Base-by-base conservation (phyloP, 2,113 vertebrate genomes). In the Hydrolagus affinis region DNA sequence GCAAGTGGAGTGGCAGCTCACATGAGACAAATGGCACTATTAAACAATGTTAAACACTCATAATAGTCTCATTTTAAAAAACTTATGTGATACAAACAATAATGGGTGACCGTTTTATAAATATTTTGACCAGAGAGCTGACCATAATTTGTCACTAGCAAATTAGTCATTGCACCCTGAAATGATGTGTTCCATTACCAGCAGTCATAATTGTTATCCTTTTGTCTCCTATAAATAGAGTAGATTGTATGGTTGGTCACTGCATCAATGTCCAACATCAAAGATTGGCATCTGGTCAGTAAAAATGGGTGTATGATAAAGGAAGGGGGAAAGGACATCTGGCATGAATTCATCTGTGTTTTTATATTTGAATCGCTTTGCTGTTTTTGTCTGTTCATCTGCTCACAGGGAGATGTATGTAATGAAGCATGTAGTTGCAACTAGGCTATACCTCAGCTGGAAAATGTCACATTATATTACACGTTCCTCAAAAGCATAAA, bases 391-490 rank as follows among this genome's bases (percentile, higher is more conserved):
- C 89, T 89, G 89, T 92, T 91, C 87, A 86, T 89, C 89, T 87
- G 92, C 91, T 92, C 90, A 86, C 90, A 92, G 92, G 92, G 91
- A 93, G 90, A 23, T 85, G 88, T 87, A 90, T 76, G 87, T 91
- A 94, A 93, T 92, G 92, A 94, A 93, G 90, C 91, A 87, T 91
- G 89, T 89, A 90, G 91, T 89, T 91, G 90, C 90, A 94, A 92
- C 89, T 94, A 91, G 92, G 92, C 91, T 92, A 93, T 91, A 89
- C 91, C 91, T 93, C 93, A 93, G 92, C 90, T 92, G 93, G 92
- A 93, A 94, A 94, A 94, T 94, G 92, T 94, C 92, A 94, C 89
- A 91, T 91, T 90, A 89, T 91, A 91, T 94, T 92, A 91, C 89
- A 85, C 86, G 88, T 88, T 88, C 88, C 89, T 90, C 89, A 92